Evolutionary conservation across 2,797 vertebrate genomes (phyloP).

Genomic region (Morelia viridis): DNA sequence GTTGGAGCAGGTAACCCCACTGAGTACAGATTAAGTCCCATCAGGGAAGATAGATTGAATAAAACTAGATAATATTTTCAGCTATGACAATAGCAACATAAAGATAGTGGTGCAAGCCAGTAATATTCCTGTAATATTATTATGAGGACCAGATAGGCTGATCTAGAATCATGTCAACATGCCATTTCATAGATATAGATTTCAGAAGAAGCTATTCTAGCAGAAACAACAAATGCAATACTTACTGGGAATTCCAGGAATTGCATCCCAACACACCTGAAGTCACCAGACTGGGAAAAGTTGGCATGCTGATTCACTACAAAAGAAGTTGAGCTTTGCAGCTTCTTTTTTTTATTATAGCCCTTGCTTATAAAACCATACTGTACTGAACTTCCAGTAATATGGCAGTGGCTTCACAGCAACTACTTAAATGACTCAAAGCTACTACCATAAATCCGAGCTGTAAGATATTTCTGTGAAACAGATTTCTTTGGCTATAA

Average conservation of each 20-base stretch:
- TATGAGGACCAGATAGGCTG: not conserved
- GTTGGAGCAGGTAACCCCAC: too few relatives aligned
- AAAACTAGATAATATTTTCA: not conserved
- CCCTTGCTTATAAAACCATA: not conserved
- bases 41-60: not conserved
- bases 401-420: not conserved
- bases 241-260: too few relatives aligned
- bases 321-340: not conserved
- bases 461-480: constrained; percentile 20
- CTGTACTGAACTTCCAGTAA: constrained; percentile 7
- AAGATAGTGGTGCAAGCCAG: not conserved
- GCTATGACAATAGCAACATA: not conserved
- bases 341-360: not conserved
- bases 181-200: not conserved
- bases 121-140: not conserved
- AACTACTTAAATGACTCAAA: not conserved
- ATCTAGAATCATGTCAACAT: not conserved
- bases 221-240: too few relatives aligned
- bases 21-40: too few relatives aligned
- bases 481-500: constrained; percentile 8
- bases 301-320: not conserved
- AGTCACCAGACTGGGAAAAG: too few relatives aligned
- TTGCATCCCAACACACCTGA: too few relatives aligned
- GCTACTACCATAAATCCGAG: not conserved
- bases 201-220: too few relatives aligned